phyloP scores from a whole-genome alignment of 2,888 invertebrate genomes.

The Cerastis rubricosa region DNA sequence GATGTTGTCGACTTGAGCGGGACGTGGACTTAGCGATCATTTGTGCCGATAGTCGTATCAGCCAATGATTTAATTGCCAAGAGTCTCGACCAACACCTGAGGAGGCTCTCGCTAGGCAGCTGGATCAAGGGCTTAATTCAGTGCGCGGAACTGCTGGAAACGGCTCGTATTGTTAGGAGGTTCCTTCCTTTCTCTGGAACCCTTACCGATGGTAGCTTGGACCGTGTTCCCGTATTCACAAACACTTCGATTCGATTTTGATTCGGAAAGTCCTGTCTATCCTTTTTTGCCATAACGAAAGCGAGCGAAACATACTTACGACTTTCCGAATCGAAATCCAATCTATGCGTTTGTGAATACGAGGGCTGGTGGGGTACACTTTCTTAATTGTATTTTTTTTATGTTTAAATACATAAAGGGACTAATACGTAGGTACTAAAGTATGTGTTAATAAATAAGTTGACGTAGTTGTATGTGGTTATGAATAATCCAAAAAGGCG shows the following conservation, averaged over 20 bases:
- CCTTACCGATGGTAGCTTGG: not conserved
- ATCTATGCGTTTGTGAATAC: too few relatives aligned
- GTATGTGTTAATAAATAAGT: not conserved
- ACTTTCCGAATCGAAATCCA: too few relatives aligned
- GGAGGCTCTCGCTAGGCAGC: not conserved
- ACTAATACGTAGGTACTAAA: not conserved
- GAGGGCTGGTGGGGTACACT: too few relatives aligned
- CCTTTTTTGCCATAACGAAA: too few relatives aligned
- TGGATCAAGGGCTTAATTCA: not conserved
- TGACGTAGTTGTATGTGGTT: not conserved
- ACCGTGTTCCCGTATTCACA: not conserved
- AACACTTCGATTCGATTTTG: too few relatives aligned
- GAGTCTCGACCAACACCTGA: not conserved
- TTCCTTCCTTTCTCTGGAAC: not conserved
- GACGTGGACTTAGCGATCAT: not conserved
- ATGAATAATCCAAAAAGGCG: not conserved
- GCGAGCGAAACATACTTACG: too few relatives aligned
- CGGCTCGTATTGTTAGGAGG: not conserved
- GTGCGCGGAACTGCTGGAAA: not conserved
- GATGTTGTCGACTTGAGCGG: too few relatives aligned
- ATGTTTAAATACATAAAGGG: not conserved
- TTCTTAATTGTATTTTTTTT: too few relatives aligned
- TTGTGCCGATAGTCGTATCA: not conserved
- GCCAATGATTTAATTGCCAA: not conserved
- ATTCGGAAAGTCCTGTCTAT: too few relatives aligned